phyloP scores from a whole-genome alignment of 2,797 vertebrate genomes.

The Pyrocephalus nanus region DNA sequence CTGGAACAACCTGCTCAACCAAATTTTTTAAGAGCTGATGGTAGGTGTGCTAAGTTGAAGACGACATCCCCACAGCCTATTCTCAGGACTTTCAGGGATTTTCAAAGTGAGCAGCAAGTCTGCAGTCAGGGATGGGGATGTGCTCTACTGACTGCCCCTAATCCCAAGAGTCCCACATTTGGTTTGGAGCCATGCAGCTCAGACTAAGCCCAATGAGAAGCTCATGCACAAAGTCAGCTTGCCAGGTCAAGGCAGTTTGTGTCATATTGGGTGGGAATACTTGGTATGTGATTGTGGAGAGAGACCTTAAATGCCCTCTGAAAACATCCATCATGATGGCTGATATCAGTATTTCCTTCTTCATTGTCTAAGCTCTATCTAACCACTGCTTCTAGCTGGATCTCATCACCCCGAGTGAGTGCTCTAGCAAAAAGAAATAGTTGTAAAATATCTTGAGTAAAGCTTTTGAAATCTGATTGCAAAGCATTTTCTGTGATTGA shows the following conservation, averaged over 20 bases:
- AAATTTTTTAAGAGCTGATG: neutral
- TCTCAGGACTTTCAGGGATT: neutral
- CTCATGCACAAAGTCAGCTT: neutral
- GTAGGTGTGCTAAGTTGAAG: neutral
- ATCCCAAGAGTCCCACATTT: neutral
- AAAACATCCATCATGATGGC: neutral
- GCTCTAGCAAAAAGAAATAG: neutral
- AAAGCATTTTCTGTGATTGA: constrained; percentile 34
- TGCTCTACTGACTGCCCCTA: neutral
- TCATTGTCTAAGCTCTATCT: neutral
- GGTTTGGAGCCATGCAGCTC: neutral
- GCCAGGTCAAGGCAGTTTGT: neutral
- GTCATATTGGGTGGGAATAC: neutral
- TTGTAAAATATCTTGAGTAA: constrained; percentile 29
- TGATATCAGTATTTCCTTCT: neutral
- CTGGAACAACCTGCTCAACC: neutral
- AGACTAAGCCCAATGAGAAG: neutral
- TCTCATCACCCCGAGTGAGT: neutral
- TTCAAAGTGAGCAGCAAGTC: neutral
- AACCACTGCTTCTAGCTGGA: neutral
- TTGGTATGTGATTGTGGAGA: neutral
- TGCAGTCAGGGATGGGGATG: neutral
- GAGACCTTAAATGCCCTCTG: neutral
- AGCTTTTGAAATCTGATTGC: constrained; percentile 45
- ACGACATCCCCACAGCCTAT: neutral